These are phyloP conservation scores for Aphis craccivora DNA, from an alignment of 1,140 invertebrate genomes.

Conservation along the genomic window DNA sequence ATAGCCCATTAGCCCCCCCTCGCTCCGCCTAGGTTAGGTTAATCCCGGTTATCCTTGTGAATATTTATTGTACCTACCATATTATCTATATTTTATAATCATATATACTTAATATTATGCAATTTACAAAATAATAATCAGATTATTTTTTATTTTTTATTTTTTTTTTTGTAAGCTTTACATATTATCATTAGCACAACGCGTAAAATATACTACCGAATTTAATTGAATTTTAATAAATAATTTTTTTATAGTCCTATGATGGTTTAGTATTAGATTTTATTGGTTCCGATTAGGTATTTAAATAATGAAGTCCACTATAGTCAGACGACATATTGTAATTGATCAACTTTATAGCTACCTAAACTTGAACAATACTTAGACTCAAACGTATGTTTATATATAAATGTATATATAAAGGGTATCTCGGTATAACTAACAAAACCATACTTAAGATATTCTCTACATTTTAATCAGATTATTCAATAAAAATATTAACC, in stretches of 20 bases:
- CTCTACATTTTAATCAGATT: not conserved
- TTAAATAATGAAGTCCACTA: not conserved
- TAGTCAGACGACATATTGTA: not conserved
- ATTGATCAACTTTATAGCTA: not conserved
- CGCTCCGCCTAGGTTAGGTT: not conserved
- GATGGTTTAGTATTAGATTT: not conserved
- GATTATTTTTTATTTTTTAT: too few species aligned
- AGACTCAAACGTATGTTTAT: not conserved
- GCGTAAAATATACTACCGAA: not conserved
- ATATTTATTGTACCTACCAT: not conserved
- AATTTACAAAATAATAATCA: not conserved
- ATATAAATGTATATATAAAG: not conserved
- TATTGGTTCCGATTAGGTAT: not conserved
- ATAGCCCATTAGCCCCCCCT: not conserved
- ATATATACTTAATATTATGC: not conserved
- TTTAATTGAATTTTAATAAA: not conserved
- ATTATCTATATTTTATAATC: not conserved
- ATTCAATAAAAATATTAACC: not conserved
- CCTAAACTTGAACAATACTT: not conserved
- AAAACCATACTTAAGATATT: not conserved
- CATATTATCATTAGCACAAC: slow-evolving; percentile 10
- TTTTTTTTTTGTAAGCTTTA: not conserved
- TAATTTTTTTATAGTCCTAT: not conserved
- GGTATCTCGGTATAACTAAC: too few species aligned
- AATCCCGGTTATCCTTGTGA: not conserved